Conservation (phyloP, 2,113 vertebrate species). For the Deroptyus accipitrinus region DNA sequence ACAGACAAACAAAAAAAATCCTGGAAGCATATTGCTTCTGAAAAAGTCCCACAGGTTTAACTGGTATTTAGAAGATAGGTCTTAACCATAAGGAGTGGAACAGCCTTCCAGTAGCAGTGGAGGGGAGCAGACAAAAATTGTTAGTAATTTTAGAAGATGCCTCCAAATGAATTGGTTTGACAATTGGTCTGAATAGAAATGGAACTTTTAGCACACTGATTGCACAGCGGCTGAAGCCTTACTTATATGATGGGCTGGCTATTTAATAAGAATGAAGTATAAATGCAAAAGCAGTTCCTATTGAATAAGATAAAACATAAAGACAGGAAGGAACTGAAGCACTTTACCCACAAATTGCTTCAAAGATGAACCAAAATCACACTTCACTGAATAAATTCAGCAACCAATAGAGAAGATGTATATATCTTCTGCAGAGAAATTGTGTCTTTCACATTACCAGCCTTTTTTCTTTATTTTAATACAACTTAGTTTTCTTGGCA, state of each 20-base stretch:
- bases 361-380: neutral
- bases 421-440: neutral
- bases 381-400: neutral
- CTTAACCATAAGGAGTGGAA: neutral
- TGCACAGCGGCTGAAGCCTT: neutral
- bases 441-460: neutral
- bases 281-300: neutral
- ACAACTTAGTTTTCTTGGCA: neutral
- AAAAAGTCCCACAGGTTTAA: neutral
- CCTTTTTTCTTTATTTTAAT: neutral
- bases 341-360: neutral
- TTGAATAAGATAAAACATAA: neutral
- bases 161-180: neutral
- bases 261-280: neutral
- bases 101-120: neutral
- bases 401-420: neutral
- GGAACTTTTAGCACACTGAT: neutral
- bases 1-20: neutral
- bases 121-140: neutral
- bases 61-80: neutral
- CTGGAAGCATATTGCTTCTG: accelerated
- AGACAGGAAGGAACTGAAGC: neutral
- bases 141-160: neutral
- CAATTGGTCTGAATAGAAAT: neutral
- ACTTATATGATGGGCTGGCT: neutral